phyloP scores from a whole-genome alignment of 2,888 invertebrate species.

The Campoletis raptor region DNA sequence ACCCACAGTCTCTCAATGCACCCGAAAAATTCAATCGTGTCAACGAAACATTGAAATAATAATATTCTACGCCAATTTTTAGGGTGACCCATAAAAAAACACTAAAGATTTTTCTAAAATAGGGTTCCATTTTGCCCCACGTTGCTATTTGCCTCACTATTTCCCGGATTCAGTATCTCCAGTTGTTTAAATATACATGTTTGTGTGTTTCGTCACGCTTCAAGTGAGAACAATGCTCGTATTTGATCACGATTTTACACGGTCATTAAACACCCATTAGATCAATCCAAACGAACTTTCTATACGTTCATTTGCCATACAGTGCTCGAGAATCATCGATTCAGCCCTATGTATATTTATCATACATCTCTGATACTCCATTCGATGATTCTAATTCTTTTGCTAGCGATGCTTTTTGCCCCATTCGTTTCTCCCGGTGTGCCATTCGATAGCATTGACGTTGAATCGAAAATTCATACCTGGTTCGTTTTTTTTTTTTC shows the following conservation, averaged over 20 bases:
- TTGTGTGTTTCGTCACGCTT: conserved; percentile 42
- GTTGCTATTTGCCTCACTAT: not conserved
- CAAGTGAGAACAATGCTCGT: conserved; percentile 64
- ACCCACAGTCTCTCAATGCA: no score
- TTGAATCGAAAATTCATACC: conserved; percentile 29
- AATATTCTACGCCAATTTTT: no score
- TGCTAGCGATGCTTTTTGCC: not conserved
- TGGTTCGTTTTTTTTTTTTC: conserved; percentile 1
- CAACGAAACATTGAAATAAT: no score
- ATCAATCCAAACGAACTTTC: conserved; percentile 74
- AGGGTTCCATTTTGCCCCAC: not conserved
- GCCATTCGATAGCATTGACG: conserved; percentile 6
- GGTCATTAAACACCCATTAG: conserved; percentile 76
- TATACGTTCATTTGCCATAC: conserved; percentile 44
- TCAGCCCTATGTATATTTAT: not conserved
- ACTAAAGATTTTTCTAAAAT: not conserved
- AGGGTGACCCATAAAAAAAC: no score
- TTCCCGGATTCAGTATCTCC: not conserved
- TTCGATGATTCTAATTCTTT: conserved; percentile 12
- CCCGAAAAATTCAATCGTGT: no score
- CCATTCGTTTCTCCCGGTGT: not conserved
- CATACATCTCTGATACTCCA: not conserved
- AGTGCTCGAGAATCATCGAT: conserved; percentile 40
- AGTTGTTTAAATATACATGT: conserved; percentile 13
- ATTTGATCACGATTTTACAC: conserved; percentile 73